Base-by-base conservation (phyloP, 2,113 vertebrate genomes). In the Oncorhynchus mykiss region DNA sequence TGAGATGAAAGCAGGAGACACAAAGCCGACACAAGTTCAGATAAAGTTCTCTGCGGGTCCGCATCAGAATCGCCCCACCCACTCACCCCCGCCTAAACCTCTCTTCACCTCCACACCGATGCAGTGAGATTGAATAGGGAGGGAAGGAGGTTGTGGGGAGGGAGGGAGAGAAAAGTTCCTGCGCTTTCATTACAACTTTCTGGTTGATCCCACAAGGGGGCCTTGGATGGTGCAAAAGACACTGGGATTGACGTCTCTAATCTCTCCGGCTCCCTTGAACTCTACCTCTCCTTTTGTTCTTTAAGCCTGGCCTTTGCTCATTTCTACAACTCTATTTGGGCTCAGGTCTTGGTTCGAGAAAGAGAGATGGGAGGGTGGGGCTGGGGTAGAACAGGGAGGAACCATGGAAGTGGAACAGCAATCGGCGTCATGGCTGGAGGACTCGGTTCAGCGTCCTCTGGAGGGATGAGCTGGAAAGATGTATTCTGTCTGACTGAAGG, bases 261-360 rank as follows among this genome's bases (percentile, higher is more conserved):
- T 93, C 92, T 89, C 59, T 0, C 78, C 9, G 79, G 84, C 79
- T 87, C 78, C 73, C 74, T 25, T 54, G 78, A 88, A 80, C 67
- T 85, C 67, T 70, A 84, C 85, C 81, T 82, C 82, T 92, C 77
- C 88, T 87, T 93, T 92, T 93, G 90, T 92, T 93, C 90, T 90
- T 79, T 87, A 90, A 92, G 86, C 91, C 85, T 14, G 0, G 77
- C 87, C 88, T 90, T 91, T 74, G 85, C 82, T 67, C 25, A 79
- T 86, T 88, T 85, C 80, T 72, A 74, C 64, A 77, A 39, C 84
- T 80, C 76, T 78, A 80, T 85, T 74, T 73, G 73, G 49, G 51
- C 54, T 66, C 31, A 62, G 74, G 84, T 90, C 71, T 29, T 27
- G 51, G 73, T 49, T 67, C 14, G 16, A 31, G 20, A 16, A 27